Evolutionary conservation across 2,888 invertebrate species (phyloP).

Genomic region (Plemyria rubiginata): DNA sequence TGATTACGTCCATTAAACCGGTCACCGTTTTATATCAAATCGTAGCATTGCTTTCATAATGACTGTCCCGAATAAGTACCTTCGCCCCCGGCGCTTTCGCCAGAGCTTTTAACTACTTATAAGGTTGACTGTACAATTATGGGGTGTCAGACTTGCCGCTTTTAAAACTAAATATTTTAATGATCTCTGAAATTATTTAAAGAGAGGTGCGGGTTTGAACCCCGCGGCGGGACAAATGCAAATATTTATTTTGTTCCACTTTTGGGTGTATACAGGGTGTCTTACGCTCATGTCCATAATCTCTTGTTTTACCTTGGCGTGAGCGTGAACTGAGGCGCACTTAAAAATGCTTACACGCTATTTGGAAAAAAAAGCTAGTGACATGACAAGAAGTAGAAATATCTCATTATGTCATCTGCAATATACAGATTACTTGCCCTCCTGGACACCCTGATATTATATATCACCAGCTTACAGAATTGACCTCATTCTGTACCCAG

Average conservation of each 20-base stretch:
- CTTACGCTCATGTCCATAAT: not conserved
- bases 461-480: too few relatives aligned
- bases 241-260: not conserved
- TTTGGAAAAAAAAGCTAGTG: too few relatives aligned
- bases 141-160: constrained; percentile 10
- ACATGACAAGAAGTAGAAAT: too few relatives aligned
- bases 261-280: not conserved
- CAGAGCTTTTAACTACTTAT: constrained; percentile 11
- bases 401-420: too few relatives aligned
- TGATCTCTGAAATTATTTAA: not conserved
- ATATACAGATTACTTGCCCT: too few relatives aligned
- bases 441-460: too few relatives aligned
- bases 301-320: too few relatives aligned
- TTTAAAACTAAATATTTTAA: not conserved
- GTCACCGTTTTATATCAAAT: not conserved
- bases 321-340: too few relatives aligned
- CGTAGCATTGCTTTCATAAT: not conserved
- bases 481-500: too few relatives aligned
- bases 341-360: too few relatives aligned
- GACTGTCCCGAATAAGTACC: constrained; percentile 9
- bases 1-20: not conserved
- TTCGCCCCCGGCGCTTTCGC: not conserved
- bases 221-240: not conserved
- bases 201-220: not conserved
- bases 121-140: constrained; percentile 17